These are phyloP conservation scores for Axea sp. DNA, from an alignment of 2,888 invertebrate species.

Conservation along the genomic window DNA sequence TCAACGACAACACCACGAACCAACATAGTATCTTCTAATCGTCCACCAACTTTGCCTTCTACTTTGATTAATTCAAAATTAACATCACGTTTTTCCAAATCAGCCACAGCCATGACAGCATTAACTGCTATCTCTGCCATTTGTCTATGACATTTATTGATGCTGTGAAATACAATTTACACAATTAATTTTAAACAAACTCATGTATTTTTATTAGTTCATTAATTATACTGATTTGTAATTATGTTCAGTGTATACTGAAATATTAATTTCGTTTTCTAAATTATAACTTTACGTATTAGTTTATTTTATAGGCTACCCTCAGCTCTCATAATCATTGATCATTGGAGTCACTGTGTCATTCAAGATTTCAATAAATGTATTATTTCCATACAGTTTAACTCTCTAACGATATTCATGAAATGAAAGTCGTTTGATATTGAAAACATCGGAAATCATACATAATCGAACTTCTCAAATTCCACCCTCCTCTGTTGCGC, in stretches of 20 bases:
- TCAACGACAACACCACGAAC: conserved; percentile 98
- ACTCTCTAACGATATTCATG: too few species aligned
- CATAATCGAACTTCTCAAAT: conserved; percentile 25
- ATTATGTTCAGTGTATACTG: too few species aligned
- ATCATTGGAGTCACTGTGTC: conserved; percentile 73
- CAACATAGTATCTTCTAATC: conserved; percentile 97
- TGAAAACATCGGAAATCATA: conserved; percentile 5
- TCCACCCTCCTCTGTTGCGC: conserved; percentile 70
- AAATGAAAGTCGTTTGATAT: neutral
- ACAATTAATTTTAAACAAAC: too few species aligned
- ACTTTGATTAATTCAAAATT: conserved; percentile 99
- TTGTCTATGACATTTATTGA: conserved; percentile 97
- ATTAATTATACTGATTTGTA: too few species aligned
- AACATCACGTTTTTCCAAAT: conserved; percentile 95
- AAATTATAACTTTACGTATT: too few species aligned
- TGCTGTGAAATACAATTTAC: conserved; percentile 78
- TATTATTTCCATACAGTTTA: too few species aligned
- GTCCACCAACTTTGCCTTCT: conserved; percentile 97
- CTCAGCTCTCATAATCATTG: conserved; percentile 78
- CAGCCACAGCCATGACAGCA: conserved; percentile 97
- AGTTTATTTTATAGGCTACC: conserved; percentile 53
- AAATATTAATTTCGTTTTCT: too few species aligned
- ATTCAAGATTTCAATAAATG: conserved; percentile 4
- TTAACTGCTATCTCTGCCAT: conserved; percentile 99
- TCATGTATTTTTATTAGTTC: too few species aligned